Percentiles rank a stretch among this genome's conserved stretches.
Evolutionary conservation across 1,140 invertebrate genomes (phyloP).

Genomic region (Orius insidiosus): DNA sequence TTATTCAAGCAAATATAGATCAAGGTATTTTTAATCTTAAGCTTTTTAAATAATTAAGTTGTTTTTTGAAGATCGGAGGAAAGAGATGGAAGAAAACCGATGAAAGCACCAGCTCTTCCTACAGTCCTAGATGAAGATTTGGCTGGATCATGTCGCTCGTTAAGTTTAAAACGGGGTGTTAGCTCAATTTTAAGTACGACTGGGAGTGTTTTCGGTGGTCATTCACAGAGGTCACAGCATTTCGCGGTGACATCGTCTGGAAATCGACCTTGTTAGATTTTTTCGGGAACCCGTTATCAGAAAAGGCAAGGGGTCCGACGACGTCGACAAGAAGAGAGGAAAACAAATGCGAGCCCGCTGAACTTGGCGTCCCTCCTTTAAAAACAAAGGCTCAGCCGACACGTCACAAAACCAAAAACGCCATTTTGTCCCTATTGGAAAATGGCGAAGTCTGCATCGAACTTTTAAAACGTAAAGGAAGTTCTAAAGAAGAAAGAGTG

Average conservation of each 20-base stretch:
- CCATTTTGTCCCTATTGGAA: slow-evolving; percentile 66
- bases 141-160: background rate
- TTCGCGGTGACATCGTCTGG: background rate
- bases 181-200: background rate
- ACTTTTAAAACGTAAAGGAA: slow-evolving; percentile 56
- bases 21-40: slow-evolving; percentile 9
- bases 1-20: slow-evolving; percentile 8
- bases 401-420: slow-evolving; percentile 68
- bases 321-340: no score
- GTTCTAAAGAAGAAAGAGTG: slow-evolving; percentile 49
- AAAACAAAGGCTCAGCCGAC: slow-evolving; percentile 60
- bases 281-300: background rate
- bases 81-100: background rate
- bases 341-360: background rate
- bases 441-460: slow-evolving; percentile 70
- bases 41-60: no score
- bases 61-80: slow-evolving; percentile 2
- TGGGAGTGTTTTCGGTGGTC: background rate
- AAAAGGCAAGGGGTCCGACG: no score
- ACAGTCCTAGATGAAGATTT: slow-evolving; percentile 4
- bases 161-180: background rate
- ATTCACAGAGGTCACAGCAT: background rate
- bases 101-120: background rate
- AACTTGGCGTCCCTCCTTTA: slow-evolving; percentile 25
- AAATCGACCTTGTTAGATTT: slow-evolving; percentile 3